phyloP scores from a whole-genome alignment of 2,888 invertebrate species.

The Steinernema scapterisci region DNA sequence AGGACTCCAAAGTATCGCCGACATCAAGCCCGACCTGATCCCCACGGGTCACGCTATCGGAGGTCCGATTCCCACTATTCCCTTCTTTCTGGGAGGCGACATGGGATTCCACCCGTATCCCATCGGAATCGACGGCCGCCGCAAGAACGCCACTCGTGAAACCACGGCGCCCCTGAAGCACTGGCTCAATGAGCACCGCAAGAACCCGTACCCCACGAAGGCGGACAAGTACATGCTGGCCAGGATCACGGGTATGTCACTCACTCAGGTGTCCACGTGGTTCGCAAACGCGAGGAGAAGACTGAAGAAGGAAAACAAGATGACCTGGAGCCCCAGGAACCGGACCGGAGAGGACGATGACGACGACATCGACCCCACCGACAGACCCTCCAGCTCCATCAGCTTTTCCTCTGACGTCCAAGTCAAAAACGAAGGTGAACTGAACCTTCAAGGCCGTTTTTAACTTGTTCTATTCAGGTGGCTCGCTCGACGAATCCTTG shows the following conservation, averaged over 20 bases:
- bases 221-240: slow-evolving; percentile 94
- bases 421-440: slow-evolving; percentile 2
- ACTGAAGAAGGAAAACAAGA: slow-evolving; percentile 94
- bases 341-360: slow-evolving; percentile 69
- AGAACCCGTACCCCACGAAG: slow-evolving; percentile 93
- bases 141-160: slow-evolving; percentile 96
- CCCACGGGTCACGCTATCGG: background rate
- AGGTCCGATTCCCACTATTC: slow-evolving; percentile 3
- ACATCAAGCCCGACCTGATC: slow-evolving; percentile 24
- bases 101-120: slow-evolving; percentile 36
- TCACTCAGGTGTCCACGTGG: slow-evolving; percentile 94
- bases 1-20: background rate
- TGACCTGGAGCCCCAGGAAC: slow-evolving; percentile 95
- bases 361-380: slow-evolving; percentile 73
- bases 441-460: background rate
- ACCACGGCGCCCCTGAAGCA: slow-evolving; percentile 89
- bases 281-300: slow-evolving; percentile 91
- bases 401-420: slow-evolving; percentile 41
- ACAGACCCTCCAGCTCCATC: slow-evolving; percentile 52
- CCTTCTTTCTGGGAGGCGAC: slow-evolving; percentile 31
- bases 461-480: background rate
- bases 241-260: slow-evolving; percentile 91
- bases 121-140: slow-evolving; percentile 79
- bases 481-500: slow-evolving; percentile 10
- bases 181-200: slow-evolving; percentile 88